Percentiles rank a stretch among this genome's conserved stretches.
Evolutionary conservation across 2,113 vertebrate genomes (phyloP).

Genomic region (Pungitius pungitius): DNA sequence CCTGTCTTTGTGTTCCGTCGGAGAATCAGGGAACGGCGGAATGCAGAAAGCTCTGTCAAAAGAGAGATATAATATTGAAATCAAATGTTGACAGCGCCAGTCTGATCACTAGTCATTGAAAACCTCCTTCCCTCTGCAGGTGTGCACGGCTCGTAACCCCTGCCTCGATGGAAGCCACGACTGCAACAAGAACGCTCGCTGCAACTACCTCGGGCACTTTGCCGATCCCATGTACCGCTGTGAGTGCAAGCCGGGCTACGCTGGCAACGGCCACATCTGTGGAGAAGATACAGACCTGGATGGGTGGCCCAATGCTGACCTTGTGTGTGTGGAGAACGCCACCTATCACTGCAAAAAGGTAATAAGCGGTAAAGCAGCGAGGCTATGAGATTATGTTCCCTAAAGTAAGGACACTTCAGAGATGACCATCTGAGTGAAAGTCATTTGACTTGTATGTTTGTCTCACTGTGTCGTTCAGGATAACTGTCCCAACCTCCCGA

Average conservation of each 20-base stretch:
- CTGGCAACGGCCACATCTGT: slow-evolving; percentile 96
- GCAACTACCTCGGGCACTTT: slow-evolving; percentile 96
- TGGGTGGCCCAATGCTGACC: slow-evolving; percentile 95
- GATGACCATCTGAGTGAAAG: neutral
- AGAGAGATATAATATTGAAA: slow-evolving; percentile 5
- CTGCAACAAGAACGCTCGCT: slow-evolving; percentile 97
- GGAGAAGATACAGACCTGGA: slow-evolving; percentile 97
- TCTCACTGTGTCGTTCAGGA: slow-evolving; percentile 81
- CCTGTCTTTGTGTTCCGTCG: slow-evolving; percentile 1
- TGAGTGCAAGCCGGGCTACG: slow-evolving; percentile 96
- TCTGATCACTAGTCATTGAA: slow-evolving; percentile 8
- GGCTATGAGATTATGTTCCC: neutral
- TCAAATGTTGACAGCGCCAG: slow-evolving; percentile 9
- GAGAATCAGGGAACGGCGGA: slow-evolving; percentile 2
- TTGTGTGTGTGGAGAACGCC: slow-evolving; percentile 95
- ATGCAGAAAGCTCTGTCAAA: neutral
- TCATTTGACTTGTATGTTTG: slow-evolving; percentile 4
- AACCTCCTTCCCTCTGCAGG: slow-evolving; percentile 71
- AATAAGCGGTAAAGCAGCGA: neutral
- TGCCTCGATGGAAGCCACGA: slow-evolving; percentile 95
- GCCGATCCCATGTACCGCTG: slow-evolving; percentile 97
- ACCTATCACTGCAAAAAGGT: slow-evolving; percentile 99
- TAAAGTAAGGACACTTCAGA: neutral
- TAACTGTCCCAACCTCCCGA: slow-evolving; percentile 97
- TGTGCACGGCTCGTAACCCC: slow-evolving; percentile 95